Percentiles rank a stretch among this genome's conserved stretches.
Conservation (phyloP, 1,140 invertebrate genomes). For the Zaprionus ornatus region DNA sequence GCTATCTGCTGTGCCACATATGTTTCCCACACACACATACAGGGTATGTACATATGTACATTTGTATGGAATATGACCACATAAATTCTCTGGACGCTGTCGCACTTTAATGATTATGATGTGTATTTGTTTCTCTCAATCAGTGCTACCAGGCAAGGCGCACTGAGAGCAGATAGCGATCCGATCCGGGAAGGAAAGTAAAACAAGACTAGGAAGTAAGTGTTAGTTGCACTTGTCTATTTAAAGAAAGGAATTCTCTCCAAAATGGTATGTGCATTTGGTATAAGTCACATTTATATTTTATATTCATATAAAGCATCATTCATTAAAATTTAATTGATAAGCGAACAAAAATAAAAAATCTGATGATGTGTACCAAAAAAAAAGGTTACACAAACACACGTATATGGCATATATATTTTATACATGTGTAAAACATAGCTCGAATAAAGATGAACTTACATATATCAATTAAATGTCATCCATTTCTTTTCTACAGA, state of each 20-base stretch:
- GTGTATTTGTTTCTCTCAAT: conserved; percentile 51
- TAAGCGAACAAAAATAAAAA: conserved; percentile 25
- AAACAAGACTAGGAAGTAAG: conserved; percentile 16
- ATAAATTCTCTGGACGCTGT: conserved; percentile 62
- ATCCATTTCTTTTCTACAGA: not conserved
- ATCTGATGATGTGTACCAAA: conserved; percentile 48
- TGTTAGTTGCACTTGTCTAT: conserved; percentile 19
- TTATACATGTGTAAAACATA: not conserved
- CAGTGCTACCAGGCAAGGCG: conserved; percentile 43
- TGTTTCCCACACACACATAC: conserved; percentile 49
- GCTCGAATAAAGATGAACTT: not conserved
- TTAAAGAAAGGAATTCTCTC: not conserved
- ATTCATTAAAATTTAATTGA: conserved; percentile 24
- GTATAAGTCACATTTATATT: not conserved
- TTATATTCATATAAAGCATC: not conserved
- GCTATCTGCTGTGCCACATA: conserved; percentile 71
- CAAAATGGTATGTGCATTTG: conserved; percentile 25
- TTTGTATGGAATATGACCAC: conserved; percentile 43
- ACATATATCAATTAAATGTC: not conserved
- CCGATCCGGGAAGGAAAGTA: not conserved
- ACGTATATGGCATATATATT: not conserved
- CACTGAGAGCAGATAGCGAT: conserved; percentile 24
- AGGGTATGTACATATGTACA: conserved; percentile 12
- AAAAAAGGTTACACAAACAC: conserved; percentile 12
- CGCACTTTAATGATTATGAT: conserved; percentile 70